Percentiles rank a stretch among this genome's conserved stretches.
phyloP scores from a whole-genome alignment of 2,888 invertebrate species.

The Caenorhabditis angaria region DNA sequence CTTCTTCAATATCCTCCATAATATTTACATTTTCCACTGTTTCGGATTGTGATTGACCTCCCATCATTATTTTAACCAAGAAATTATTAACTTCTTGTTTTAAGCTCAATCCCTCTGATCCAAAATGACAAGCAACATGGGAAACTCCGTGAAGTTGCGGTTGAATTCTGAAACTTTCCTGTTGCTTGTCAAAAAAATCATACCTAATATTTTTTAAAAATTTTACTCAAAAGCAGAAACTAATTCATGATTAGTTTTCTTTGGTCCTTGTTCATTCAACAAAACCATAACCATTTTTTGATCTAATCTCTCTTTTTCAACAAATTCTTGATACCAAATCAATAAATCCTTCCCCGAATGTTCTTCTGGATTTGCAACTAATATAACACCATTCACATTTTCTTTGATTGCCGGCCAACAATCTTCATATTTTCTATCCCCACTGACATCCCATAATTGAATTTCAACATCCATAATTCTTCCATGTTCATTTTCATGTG shows the following conservation, averaged over 20 bases:
- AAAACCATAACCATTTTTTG: constrained; percentile 33
- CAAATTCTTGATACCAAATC: constrained; percentile 56
- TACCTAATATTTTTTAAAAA: not conserved
- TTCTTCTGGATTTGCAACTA: constrained; percentile 78
- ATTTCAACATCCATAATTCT: constrained; percentile 79
- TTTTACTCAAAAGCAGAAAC: constrained; percentile 36
- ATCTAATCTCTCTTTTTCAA: constrained; percentile 29
- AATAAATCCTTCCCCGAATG: constrained; percentile 60
- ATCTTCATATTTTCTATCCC: constrained; percentile 48
- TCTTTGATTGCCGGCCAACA: constrained; percentile 83
- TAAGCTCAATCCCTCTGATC: constrained; percentile 24
- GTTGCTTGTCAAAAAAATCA: not conserved
- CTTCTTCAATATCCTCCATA: constrained; percentile 5
- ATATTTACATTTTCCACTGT: not conserved
- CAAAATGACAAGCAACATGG: constrained; percentile 38
- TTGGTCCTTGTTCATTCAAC: constrained; percentile 38
- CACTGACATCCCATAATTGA: constrained; percentile 74
- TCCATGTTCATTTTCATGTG: constrained; percentile 75
- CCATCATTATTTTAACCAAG: constrained; percentile 21
- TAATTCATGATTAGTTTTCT: constrained; percentile 39
- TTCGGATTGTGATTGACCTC: not conserved
- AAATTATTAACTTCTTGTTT: constrained; percentile 32
- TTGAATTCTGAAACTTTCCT: constrained; percentile 16
- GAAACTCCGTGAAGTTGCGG: constrained; percentile 27
- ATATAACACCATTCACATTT: constrained; percentile 80